Conservation (phyloP, 1,140 invertebrate genomes). For the Laupala kohalensis region DNA sequence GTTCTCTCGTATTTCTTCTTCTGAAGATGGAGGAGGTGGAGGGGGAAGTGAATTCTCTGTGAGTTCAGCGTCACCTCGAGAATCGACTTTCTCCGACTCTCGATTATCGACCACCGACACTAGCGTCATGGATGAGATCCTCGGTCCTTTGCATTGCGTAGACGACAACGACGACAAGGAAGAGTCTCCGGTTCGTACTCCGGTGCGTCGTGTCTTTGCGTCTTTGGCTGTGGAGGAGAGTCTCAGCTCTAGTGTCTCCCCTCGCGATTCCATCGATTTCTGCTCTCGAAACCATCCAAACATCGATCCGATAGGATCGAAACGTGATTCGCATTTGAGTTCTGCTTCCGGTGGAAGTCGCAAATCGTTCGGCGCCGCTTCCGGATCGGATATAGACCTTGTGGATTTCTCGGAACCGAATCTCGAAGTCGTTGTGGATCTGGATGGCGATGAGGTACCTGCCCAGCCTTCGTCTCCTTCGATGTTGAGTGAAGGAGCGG, state of each 20-base stretch:
- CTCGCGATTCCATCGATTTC: background rate
- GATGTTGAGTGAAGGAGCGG: too few species aligned
- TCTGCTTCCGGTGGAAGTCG: background rate
- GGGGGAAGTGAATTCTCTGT: too few species aligned
- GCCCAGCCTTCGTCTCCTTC: too few species aligned
- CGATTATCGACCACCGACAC: background rate
- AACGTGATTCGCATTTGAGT: background rate
- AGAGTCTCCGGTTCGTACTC: background rate
- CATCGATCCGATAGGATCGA: background rate
- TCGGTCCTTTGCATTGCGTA: background rate
- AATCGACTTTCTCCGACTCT: background rate
- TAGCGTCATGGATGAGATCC: background rate
- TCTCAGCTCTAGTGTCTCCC: background rate
- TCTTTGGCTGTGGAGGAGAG: background rate
- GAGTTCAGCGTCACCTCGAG: too few species aligned
- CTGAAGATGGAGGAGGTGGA: too few species aligned
- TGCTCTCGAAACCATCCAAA: background rate
- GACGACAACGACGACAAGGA: background rate
- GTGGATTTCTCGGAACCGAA: background rate
- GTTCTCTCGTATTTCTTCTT: too few species aligned
- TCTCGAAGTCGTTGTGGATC: background rate
- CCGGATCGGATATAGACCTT: background rate
- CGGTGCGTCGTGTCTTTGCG: background rate
- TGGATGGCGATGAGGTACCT: background rate
- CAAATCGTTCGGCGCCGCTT: background rate